Evolutionary conservation across 2,113 vertebrate genomes (phyloP), one percentile per base, ranked within the genome.

Genomic region (Neotoma lepida): DNA sequence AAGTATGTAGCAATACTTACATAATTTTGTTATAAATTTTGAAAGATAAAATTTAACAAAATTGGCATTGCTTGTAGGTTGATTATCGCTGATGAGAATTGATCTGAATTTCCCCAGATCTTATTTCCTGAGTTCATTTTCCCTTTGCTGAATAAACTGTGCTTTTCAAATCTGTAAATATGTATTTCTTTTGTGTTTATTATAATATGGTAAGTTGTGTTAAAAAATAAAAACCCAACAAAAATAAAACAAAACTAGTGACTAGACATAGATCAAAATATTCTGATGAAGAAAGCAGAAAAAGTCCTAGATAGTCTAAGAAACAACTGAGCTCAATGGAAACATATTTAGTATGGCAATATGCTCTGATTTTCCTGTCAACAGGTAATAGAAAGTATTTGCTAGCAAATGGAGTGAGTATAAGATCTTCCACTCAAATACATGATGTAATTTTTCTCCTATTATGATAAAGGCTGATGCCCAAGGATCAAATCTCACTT

Each of bases 41-140:
- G 33, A 73, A 86, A 87, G 77, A 41, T 22, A 81, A 41, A 89
- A 70, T 91, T 81, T 73, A 92, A 64, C 28, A 85, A 76, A 87
- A 39, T 87, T 87, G 46, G 14, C 61, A 66, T 88, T 94, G 17
- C 6, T 78, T 33, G 78, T 26, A 30, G 76, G 39, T 63, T 78
- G 33, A 41, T 80, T 91, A 73, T 49, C 76, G 85, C 85, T 68
- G 17, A 46, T 78, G 85, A 76, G 63, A 78, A 77, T 28, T 74
- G 17, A 13, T 22, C 90, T 89, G 26, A 10, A 91, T 44, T 30
- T 78, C 91, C 10, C 35, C 10, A 80, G 22, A 39, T 89, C 88
- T 88, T 90, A 85, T 63, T 68, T 95, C 56, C 82, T 73, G 46
- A 73, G n/a, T 35, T 82, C 33, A n/a, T 66, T 89, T 95, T 96